Percentiles rank a stretch among this genome's conserved stretches.
phyloP scores from a whole-genome alignment of 2,888 invertebrate species.

The Pandemis corylana region DNA sequence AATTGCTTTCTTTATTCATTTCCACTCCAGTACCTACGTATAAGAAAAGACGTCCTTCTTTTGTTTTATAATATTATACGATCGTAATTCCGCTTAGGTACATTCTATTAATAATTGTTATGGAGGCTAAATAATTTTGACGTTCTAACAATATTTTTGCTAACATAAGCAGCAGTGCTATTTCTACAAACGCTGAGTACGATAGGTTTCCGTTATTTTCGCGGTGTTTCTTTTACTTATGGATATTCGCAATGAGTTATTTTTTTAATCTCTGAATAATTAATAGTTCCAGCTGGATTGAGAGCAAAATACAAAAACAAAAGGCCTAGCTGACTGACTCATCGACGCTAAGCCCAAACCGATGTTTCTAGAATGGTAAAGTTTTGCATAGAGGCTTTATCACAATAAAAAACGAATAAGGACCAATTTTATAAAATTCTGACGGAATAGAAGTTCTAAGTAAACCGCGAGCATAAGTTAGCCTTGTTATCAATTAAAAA shows the following conservation, averaged over 20 bases:
- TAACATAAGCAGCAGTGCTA: background rate
- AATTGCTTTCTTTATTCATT: no score
- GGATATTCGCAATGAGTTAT: background rate
- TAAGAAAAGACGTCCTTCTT: background rate
- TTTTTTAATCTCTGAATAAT: background rate
- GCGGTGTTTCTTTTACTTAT: background rate
- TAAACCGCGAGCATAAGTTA: no score
- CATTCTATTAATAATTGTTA: background rate
- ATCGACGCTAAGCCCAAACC: no score
- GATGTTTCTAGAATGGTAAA: no score
- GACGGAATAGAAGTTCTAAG: no score
- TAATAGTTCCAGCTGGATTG: background rate
- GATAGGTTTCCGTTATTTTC: background rate
- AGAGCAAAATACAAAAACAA: no score
- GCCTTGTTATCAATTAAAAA: background rate
- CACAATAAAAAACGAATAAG: no score
- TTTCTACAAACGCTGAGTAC: background rate
- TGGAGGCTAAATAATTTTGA: background rate
- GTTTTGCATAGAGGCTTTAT: no score
- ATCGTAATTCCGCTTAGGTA: background rate
- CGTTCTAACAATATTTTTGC: background rate
- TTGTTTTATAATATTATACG: background rate
- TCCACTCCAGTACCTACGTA: no score
- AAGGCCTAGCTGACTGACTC: no score
- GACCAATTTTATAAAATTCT: no score